Evolutionary conservation across 2,113 vertebrate species (phyloP).

Genomic region (Dicerorhinus sumatrensis): DNA sequence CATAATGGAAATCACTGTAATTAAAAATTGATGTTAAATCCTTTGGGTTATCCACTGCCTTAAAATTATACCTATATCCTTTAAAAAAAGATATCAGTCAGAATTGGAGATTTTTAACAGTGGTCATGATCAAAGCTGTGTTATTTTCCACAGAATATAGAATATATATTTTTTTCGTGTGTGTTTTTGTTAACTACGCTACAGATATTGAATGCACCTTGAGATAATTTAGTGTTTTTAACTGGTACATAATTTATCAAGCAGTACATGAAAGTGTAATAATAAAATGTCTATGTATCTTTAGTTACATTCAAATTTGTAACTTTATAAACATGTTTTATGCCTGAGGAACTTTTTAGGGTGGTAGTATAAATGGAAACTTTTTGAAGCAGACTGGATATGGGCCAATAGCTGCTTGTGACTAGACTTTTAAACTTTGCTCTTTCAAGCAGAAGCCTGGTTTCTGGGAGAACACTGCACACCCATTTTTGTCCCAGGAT

Average conservation of each 20-base stretch:
- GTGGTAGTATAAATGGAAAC: slow-evolving; percentile 84
- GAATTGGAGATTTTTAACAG: slow-evolving; percentile 87
- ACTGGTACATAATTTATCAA: slow-evolving; percentile 93
- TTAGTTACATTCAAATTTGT: slow-evolving; percentile 92
- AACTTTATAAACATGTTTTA: slow-evolving; percentile 92
- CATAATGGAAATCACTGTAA: slow-evolving; percentile 85
- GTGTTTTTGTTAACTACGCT: slow-evolving; percentile 92
- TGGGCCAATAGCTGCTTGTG: slow-evolving; percentile 72
- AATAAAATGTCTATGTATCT: slow-evolving; percentile 91
- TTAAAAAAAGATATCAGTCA: slow-evolving; percentile 85
- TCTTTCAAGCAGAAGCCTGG: slow-evolving; percentile 70
- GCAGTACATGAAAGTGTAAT: slow-evolving; percentile 90
- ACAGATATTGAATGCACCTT: slow-evolving; percentile 92
- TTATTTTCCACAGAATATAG: slow-evolving; percentile 89
- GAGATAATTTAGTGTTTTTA: slow-evolving; percentile 93
- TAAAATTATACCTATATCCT: slow-evolving; percentile 88
- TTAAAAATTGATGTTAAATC: slow-evolving; percentile 86
- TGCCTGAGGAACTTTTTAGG: slow-evolving; percentile 88
- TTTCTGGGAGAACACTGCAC: slow-evolving; percentile 74
- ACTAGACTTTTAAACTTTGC: slow-evolving; percentile 79
- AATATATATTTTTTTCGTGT: slow-evolving; percentile 91
- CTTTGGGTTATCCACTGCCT: slow-evolving; percentile 89
- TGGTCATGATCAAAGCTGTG: slow-evolving; percentile 88
- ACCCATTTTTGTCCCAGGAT: slow-evolving; percentile 71
- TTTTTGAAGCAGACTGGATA: slow-evolving; percentile 77